phyloP scores from a whole-genome alignment of 2,113 vertebrate species.

The Cyanoramphus novaezelandiae region DNA sequence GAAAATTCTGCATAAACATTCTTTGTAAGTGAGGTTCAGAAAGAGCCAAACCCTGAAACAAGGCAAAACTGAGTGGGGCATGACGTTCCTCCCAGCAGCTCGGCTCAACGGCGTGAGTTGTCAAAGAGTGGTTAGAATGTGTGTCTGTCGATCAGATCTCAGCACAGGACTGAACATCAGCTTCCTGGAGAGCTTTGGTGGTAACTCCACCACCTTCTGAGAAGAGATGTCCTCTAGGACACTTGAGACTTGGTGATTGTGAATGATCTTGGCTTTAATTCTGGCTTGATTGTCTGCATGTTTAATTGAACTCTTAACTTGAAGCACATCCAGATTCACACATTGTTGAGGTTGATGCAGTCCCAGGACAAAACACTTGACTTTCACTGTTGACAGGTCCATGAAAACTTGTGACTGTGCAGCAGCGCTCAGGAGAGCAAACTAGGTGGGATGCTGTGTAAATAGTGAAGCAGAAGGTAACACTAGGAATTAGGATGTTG shows the following conservation, averaged over 20 bases:
- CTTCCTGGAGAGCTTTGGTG: neutral
- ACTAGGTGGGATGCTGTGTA: neutral
- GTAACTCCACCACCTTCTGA: neutral
- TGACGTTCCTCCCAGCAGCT: neutral
- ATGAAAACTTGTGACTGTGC: neutral
- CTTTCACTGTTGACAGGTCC: neutral
- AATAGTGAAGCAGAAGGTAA: neutral
- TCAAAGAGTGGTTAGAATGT: rapidly evolving
- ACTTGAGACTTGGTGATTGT: too few relatives aligned
- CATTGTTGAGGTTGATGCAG: neutral
- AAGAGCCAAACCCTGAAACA: neutral
- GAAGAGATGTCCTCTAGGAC: neutral
- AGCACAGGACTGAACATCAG: too few relatives aligned
- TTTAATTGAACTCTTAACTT: neutral
- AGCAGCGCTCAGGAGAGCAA: neutral
- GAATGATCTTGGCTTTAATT: neutral
- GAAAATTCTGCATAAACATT: neutral
- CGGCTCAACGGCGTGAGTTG: neutral
- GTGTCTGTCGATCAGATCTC: neutral
- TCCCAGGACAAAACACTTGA: neutral
- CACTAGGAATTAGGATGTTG: neutral
- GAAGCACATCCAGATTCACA: too few relatives aligned
- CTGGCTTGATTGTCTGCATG: neutral
- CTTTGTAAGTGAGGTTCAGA: neutral
- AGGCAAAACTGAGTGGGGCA: too few relatives aligned